These are phyloP conservation scores for Caenorhabditis sp. DNA, from an alignment of 2,888 invertebrate species.

Conservation along the genomic window DNA sequence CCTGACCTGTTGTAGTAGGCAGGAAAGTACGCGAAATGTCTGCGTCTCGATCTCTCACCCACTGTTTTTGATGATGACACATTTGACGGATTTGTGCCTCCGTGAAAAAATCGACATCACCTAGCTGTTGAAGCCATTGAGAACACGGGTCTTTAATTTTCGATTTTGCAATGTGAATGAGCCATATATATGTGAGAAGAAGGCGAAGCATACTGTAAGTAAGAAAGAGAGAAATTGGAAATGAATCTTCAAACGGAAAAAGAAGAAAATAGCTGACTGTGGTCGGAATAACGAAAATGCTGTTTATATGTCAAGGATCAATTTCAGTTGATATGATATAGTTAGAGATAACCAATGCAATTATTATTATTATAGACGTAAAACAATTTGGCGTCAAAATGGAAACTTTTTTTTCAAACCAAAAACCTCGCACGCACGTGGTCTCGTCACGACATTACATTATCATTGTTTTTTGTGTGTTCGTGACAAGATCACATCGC, in stretches of 20 bases:
- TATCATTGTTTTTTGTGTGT: too few relatives aligned
- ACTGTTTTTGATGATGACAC: slow-evolving; percentile 60
- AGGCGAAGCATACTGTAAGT: slow-evolving; percentile 17
- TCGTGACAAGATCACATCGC: too few relatives aligned
- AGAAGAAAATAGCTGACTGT: neutral
- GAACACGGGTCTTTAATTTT: slow-evolving; percentile 29
- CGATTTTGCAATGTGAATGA: slow-evolving; percentile 28
- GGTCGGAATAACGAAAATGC: neutral
- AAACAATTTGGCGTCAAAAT: too few relatives aligned
- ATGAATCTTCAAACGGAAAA: neutral
- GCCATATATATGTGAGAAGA: slow-evolving; percentile 38
- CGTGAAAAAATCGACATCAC: slow-evolving; percentile 33
- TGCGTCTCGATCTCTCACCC: slow-evolving; percentile 56
- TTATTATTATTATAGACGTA: too few relatives aligned
- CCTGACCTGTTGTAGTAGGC: slow-evolving; percentile 24
- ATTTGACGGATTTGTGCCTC: slow-evolving; percentile 44
- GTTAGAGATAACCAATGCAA: too few relatives aligned
- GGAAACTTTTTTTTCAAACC: too few relatives aligned
- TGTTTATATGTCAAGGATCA: neutral
- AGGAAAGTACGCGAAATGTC: slow-evolving; percentile 25
- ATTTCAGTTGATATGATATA: neutral
- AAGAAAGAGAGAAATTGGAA: neutral
- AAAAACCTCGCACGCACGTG: too few relatives aligned
- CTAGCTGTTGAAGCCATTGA: slow-evolving; percentile 28
- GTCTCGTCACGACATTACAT: too few relatives aligned